Conservation (phyloP, 92 coral and sea anemone genomes). For the Umimayanthus kanabou region DNA sequence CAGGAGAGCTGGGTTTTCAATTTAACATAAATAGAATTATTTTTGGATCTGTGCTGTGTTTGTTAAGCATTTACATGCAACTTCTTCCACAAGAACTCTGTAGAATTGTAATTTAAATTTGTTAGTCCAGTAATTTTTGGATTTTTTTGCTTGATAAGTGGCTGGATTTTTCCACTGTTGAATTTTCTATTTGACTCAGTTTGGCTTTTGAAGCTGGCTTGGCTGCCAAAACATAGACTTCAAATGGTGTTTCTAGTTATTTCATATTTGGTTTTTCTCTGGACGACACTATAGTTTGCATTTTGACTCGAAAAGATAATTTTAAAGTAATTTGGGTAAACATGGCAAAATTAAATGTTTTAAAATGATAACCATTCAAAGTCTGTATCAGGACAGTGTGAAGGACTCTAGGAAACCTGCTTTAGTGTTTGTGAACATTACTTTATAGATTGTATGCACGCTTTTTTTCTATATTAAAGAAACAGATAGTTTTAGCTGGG, state of each 20-base stretch:
- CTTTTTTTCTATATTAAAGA: no score
- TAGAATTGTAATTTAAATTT: background rate
- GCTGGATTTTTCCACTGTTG: conserved; percentile 20
- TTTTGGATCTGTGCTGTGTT: no score
- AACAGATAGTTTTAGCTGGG: no score
- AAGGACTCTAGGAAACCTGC: background rate
- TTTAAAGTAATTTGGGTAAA: background rate
- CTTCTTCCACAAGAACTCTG: background rate
- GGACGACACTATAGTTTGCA: background rate
- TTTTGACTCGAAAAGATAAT: background rate
- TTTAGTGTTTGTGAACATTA: no score
- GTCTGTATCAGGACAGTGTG: no score
- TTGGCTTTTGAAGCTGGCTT: conserved; percentile 30
- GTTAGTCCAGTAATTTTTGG: background rate
- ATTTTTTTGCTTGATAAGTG: background rate
- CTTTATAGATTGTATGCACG: no score
- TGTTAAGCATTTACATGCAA: background rate
- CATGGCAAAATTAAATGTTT: background rate
- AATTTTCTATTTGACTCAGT: background rate
- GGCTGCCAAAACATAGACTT: conserved; percentile 14
- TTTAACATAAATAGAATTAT: no score
- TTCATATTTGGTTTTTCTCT: background rate
- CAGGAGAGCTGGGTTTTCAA: background rate
- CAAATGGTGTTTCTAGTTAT: background rate
- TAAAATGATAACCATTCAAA: background rate